phyloP scores from a whole-genome alignment of 2,888 invertebrate genomes.

The Caenorhabditis sp. region DNA sequence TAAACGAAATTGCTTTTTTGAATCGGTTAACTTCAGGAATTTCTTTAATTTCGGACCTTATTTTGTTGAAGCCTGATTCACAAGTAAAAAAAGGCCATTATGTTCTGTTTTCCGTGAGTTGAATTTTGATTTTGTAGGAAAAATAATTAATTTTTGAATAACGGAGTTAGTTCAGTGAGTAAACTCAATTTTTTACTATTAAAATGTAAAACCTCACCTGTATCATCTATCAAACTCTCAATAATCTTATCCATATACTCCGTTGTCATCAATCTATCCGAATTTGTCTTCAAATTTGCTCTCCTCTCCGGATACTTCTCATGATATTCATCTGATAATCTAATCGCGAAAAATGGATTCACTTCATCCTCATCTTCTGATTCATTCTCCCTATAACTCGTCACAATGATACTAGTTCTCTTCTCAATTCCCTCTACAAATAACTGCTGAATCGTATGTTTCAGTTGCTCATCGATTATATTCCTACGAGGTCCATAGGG shows the following conservation, averaged over 20 bases:
- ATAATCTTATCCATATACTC: neutral
- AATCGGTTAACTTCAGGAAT: too few relatives aligned
- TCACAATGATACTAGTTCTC: neutral
- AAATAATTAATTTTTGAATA: too few relatives aligned
- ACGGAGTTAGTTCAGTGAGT: too few relatives aligned
- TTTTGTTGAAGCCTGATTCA: too few relatives aligned
- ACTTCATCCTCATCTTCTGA: constrained; percentile 8
- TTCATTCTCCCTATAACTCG: neutral
- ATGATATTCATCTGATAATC: constrained; percentile 11
- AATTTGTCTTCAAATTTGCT: neutral
- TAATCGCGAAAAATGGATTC: constrained; percentile 18
- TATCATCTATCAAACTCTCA: neutral
- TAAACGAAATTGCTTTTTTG: too few relatives aligned
- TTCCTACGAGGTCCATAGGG: neutral
- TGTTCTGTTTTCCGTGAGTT: too few relatives aligned
- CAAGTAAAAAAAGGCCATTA: too few relatives aligned
- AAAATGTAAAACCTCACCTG: neutral
- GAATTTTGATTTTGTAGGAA: too few relatives aligned
- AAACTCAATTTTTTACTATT: too few relatives aligned
- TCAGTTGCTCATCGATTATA: neutral
- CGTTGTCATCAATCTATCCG: neutral
- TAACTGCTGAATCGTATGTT: neutral
- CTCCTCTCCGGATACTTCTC: constrained; percentile 1
- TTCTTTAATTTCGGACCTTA: too few relatives aligned
- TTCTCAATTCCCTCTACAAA: neutral